A percentile compares a stretch with the other conserved stretches of the same genome.
These are phyloP conservation scores for Mesocricetus auratus DNA, from an alignment of 2,113 vertebrate species.

Conservation along the genomic window DNA sequence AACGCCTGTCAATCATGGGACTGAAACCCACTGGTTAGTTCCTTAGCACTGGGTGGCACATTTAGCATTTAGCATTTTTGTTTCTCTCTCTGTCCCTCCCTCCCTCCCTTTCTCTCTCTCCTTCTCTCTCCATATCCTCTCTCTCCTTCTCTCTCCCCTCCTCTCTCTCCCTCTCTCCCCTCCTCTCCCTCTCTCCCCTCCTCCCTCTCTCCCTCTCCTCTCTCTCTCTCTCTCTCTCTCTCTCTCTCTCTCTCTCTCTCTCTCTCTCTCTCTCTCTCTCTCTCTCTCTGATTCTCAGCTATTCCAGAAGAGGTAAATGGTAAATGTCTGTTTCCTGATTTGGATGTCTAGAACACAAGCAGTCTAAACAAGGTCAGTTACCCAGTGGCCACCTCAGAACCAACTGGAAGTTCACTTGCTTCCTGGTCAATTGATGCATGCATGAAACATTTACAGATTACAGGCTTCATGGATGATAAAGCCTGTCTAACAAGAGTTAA, in stretches of 20 bases:
- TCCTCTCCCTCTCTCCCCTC: background rate
- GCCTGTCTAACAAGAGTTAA: background rate
- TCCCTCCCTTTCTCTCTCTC: fast-evolving
- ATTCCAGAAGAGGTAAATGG: background rate
- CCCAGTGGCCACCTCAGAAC: background rate
- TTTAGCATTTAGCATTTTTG: background rate
- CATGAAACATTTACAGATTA: background rate
- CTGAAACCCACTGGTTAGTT: background rate
- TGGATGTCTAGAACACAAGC: background rate
- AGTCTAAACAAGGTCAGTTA: background rate
- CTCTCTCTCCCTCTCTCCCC: fast-evolving
- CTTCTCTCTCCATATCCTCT: too few relatives aligned
- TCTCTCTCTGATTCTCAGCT: background rate
- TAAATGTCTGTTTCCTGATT: background rate
- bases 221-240: background rate
- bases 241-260: background rate
- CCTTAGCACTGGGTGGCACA: background rate
- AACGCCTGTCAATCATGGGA: background rate
- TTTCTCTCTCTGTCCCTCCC: background rate
- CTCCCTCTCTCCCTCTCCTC: too few relatives aligned
- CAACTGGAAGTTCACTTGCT: background rate
- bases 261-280: too few relatives aligned
- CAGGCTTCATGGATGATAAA: background rate
- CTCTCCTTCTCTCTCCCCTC: background rate
- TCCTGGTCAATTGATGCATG: background rate